phyloP scores from a whole-genome alignment of 37 sponge, comb jelly and placozoan genomes.

The Haliclona indistincta region DNA sequence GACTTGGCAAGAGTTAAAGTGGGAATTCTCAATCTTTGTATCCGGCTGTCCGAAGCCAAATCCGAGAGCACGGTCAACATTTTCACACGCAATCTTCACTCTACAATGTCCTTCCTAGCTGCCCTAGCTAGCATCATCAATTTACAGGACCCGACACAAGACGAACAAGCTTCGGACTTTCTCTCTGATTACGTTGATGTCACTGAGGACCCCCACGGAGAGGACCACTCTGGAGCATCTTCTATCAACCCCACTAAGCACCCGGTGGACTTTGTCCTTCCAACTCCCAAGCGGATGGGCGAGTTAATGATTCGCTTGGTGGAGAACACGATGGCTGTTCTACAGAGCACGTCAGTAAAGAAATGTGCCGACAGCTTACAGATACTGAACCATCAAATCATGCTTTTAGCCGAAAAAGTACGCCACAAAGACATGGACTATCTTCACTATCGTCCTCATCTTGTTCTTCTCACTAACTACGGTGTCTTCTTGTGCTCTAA shows the following conservation, averaged over 20 bases:
- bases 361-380: slow-evolving; percentile 1
- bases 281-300: neutral
- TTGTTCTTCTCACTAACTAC: slow-evolving; percentile 49
- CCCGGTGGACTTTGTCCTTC: slow-evolving; percentile 11
- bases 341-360: slow-evolving; percentile 5
- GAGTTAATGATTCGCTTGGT: slow-evolving; percentile 28
- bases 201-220: neutral
- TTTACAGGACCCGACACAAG: slow-evolving; percentile 23
- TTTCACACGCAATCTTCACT: slow-evolving; percentile 13
- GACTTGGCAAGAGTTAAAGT: slow-evolving; percentile 47
- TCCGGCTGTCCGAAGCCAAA: neutral
- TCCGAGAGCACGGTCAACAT: neutral
- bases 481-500: slow-evolving; percentile 46
- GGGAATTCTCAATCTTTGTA: slow-evolving; percentile 35
- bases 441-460: slow-evolving; percentile 32
- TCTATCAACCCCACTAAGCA: neutral
- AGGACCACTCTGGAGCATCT: neutral
- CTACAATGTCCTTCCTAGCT: slow-evolving; percentile 36
- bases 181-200: slow-evolving; percentile 40
- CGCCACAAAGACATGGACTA: slow-evolving; percentile 9
- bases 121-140: slow-evolving; percentile 21
- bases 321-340: neutral
- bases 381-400: slow-evolving; percentile 39
- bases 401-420: slow-evolving; percentile 41
- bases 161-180: slow-evolving; percentile 26